Evolutionary conservation across 2,797 vertebrate genomes (phyloP).

Genomic region (Cossypha polioptera): DNA sequence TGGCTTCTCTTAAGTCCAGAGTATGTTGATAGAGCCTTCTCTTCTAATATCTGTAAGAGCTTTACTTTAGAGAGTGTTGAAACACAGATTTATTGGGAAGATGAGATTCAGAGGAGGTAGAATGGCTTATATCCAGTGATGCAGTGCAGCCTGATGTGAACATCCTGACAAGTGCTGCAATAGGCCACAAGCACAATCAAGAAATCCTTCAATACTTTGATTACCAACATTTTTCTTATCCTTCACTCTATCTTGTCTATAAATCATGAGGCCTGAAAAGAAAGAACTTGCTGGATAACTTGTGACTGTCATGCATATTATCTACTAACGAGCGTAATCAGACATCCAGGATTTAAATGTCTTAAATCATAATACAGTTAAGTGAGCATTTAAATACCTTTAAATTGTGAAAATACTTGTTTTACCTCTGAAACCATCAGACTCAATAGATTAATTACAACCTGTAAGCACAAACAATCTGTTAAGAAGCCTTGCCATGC

Average conservation of each 20-base stretch:
- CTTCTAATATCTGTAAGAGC: neutral
- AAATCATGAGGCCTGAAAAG: neutral
- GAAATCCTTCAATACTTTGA: neutral
- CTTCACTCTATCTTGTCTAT: neutral
- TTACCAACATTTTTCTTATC: neutral
- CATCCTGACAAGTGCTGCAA: neutral
- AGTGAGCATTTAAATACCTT: neutral
- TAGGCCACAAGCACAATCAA: neutral
- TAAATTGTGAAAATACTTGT: neutral
- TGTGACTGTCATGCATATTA: neutral
- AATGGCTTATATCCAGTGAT: neutral
- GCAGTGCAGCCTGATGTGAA: neutral
- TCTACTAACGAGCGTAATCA: neutral
- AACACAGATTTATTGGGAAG: neutral
- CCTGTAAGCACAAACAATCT: neutral
- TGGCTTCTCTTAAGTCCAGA: neutral
- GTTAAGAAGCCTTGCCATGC: neutral
- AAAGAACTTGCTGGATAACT: neutral
- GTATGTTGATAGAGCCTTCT: neutral
- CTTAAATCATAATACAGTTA: neutral
- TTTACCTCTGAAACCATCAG: neutral
- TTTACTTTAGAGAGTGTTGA: neutral
- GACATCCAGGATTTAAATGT: neutral
- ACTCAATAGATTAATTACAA: neutral
- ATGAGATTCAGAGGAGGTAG: neutral